These are phyloP conservation scores for Uromys caudimaculatus DNA, from an alignment of 2,797 vertebrate genomes.

Conservation along the genomic window DNA sequence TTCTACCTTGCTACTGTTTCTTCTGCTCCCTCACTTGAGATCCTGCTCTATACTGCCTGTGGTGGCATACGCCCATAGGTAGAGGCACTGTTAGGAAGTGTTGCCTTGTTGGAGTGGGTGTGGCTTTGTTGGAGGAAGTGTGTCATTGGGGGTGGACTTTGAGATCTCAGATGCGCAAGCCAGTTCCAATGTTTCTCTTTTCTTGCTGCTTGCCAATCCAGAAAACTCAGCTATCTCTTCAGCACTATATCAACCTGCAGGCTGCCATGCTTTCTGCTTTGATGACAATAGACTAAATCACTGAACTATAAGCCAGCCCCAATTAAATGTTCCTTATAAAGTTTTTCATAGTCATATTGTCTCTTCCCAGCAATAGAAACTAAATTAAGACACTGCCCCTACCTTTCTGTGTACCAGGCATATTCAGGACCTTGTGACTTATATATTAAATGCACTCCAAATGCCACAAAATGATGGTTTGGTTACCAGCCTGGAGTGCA, in stretches of 20 bases:
- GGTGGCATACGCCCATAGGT: not conserved
- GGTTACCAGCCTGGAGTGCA: not conserved
- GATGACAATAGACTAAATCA: not conserved
- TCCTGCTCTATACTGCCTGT: fast-evolving
- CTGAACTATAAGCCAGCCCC: not conserved
- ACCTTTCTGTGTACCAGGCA: not conserved
- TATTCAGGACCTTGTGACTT: not conserved
- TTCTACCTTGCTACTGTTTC: fast-evolving
- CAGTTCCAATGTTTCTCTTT: not conserved
- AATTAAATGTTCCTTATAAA: not conserved
- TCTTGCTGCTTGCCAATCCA: not conserved
- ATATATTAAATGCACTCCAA: not conserved
- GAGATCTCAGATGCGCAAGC: not conserved
- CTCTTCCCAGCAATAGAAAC: not conserved
- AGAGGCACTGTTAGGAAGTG: not conserved
- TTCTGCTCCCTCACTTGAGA: not conserved
- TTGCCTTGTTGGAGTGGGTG: not conserved
- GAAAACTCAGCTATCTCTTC: not conserved
- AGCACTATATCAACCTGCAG: not conserved
- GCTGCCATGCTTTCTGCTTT: not conserved
- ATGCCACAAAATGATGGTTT: not conserved
- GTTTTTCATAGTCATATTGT: not conserved
- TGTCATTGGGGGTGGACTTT: not conserved
- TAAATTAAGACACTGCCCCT: not conserved
- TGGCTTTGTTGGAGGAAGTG: not conserved